Evolutionary conservation across 2,888 invertebrate genomes (phyloP).

Genomic region (Strigamia maritima): DNA sequence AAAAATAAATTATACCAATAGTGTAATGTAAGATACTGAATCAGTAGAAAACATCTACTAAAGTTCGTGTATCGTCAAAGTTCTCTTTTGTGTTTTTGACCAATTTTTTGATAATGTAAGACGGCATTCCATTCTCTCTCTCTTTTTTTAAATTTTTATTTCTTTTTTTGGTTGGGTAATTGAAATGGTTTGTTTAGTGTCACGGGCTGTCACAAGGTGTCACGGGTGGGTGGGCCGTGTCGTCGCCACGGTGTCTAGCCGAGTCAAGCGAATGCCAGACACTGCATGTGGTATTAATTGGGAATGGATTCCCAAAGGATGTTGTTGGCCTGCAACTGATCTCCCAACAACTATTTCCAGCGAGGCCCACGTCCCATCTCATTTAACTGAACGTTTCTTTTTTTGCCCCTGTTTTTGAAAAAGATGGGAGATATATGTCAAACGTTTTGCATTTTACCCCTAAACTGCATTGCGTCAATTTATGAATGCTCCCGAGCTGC

Average conservation of each 20-base stretch:
- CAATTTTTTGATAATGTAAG: too few relatives aligned
- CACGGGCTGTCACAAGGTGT: not conserved
- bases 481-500: too few relatives aligned
- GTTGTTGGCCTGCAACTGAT: slow-evolving; percentile 21
- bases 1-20: too few relatives aligned
- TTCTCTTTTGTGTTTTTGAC: too few relatives aligned
- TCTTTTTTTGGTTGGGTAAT: not conserved
- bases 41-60: too few relatives aligned
- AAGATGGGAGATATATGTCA: too few relatives aligned
- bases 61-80: too few relatives aligned
- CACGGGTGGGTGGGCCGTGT: slow-evolving; percentile 17
- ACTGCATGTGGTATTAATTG: slow-evolving; percentile 32
- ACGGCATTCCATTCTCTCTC: too few relatives aligned
- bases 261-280: slow-evolving; percentile 19
- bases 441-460: too few relatives aligned
- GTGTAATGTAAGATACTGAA: too few relatives aligned
- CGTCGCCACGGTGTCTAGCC: slow-evolving; percentile 17
- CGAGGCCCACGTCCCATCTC: not conserved
- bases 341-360: slow-evolving; percentile 12
- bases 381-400: not conserved
- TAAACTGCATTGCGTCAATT: too few relatives aligned
- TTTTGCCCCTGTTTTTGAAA: not conserved
- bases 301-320: slow-evolving; percentile 31
- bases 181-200: not conserved
- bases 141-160: not conserved